Percentiles rank a stretch among this genome's conserved stretches.
Conservation (phyloP, 2,888 invertebrate genomes). For the Iphiclides podalirius region DNA sequence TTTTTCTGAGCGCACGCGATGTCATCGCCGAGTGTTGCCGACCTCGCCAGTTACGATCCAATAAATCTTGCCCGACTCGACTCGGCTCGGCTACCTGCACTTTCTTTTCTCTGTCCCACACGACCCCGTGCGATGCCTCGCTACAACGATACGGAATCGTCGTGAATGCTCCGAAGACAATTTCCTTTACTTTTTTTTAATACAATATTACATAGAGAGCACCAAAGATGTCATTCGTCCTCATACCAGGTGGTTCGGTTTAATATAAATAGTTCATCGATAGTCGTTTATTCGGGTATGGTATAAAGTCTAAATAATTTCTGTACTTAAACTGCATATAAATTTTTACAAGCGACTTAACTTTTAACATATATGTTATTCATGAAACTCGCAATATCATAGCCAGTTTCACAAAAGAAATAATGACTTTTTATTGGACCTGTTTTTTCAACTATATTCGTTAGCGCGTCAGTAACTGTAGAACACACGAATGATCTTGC, state of each 20-base stretch:
- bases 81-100: conserved; percentile 63
- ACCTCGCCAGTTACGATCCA: conserved; percentile 75
- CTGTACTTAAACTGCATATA: too few relatives aligned
- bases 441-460: too few relatives aligned
- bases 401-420: too few relatives aligned
- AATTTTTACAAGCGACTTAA: too few relatives aligned
- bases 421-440: too few relatives aligned
- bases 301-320: too few relatives aligned
- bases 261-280: too few relatives aligned
- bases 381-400: too few relatives aligned
- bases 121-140: conserved; percentile 46
- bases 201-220: not conserved
- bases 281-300: too few relatives aligned
- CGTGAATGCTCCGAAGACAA: conserved; percentile 44
- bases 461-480: too few relatives aligned
- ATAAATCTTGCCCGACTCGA: conserved; percentile 65
- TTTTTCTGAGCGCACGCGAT: conserved; percentile 47
- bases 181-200: conserved; percentile 14
- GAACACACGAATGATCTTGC: conserved; percentile 4
- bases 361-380: too few relatives aligned
- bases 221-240: not conserved
- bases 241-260: not conserved
- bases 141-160: conserved; percentile 45
- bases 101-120: conserved; percentile 75
- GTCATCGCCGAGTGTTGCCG: conserved; percentile 55